phyloP scores from a whole-genome alignment of 2,797 vertebrate genomes.

The Epinephelus malabaricus region DNA sequence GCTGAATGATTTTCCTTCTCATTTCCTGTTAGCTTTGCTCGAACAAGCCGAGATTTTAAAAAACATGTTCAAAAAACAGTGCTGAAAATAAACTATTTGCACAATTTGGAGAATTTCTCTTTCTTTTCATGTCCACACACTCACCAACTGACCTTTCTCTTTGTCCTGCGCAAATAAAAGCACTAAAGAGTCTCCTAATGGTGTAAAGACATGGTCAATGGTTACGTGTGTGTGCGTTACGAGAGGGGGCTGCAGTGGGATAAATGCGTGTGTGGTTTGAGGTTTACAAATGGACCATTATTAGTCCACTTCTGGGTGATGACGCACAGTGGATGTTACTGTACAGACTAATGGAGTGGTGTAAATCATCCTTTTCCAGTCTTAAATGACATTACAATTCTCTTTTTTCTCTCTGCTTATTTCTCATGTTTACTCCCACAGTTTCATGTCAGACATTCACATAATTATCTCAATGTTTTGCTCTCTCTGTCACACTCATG shows the following conservation, averaged over 20 bases:
- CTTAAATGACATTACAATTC: not conserved
- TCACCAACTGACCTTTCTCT: not conserved
- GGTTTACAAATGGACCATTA: slow-evolving; percentile 70
- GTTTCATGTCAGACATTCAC: slow-evolving; percentile 20
- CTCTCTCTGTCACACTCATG: not conserved
- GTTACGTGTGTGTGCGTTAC: slow-evolving; percentile 7
- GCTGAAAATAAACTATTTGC: slow-evolving; percentile 43
- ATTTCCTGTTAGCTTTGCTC: slow-evolving; percentile 30
- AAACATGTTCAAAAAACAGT: slow-evolving; percentile 7
- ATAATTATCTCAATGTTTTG: not conserved
- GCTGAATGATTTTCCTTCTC: not conserved
- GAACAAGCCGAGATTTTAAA: not conserved
- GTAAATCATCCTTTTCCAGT: slow-evolving; percentile 4
- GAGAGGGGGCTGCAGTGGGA: not conserved
- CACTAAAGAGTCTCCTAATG: slow-evolving; percentile 17
- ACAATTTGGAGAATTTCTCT: slow-evolving; percentile 12
- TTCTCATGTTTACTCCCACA: not conserved
- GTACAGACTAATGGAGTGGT: slow-evolving; percentile 62
- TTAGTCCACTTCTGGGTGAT: slow-evolving; percentile 50
- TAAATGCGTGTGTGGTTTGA: slow-evolving; percentile 48
- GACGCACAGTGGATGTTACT: slow-evolving; percentile 28
- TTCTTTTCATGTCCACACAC: slow-evolving; percentile 6
- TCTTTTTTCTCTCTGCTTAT: slow-evolving; percentile 10
- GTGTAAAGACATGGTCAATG: slow-evolving; percentile 23
- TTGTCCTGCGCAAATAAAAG: slow-evolving; percentile 38